Evolutionary conservation across 2,888 invertebrate genomes (phyloP), one percentile per base, ranked within the genome.

Genomic region (Pristionchus fissidentatus): DNA sequence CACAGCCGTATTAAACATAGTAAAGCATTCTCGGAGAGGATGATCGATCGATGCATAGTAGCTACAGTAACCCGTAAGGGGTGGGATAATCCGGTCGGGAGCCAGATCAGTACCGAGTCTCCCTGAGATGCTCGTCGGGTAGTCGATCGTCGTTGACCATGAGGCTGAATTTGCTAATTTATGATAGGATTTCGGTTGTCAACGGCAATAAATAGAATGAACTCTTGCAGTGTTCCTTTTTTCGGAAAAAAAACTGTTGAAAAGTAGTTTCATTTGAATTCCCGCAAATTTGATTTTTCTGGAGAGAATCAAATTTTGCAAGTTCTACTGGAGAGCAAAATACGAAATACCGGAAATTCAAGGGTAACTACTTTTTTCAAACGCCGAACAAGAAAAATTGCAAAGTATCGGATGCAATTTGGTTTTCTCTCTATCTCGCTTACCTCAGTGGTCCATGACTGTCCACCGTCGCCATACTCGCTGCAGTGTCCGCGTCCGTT

Each of bases 391-490:
- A n/a, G n/a, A n/a, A n/a, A n/a, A n/a, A n/a, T n/a, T n/a, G n/a
- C n/a, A n/a, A n/a, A n/a, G n/a, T n/a, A n/a, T n/a, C n/a, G 49
- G 10, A 15, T 49, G 49, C 10, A 15, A 10, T 49, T 49, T 49
- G 49, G 19, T 49, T 19, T 49, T 49, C 19, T 15, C 10, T 49
- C 49, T 49, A 15, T 49, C 13, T 91, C 91, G 84, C 90, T 90
- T 22, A 91, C 91, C 26, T 90, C 89, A 91, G 86, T 35, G 91
- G 89, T 13, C 91, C 91, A 38, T 90, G 88, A 49, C 89, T 89
- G 85, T 92, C 90, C 32, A 88, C 85, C 26, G 87, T 75, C 26
- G 66, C 79, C 60, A 84, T 60, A 0, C 79, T 79, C 0, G 73
- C 55, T 5, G 52, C 46, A 19, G 57, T n/a, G 29, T 83, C 83